Conservation (phyloP, 2,888 invertebrate genomes). For the Leucoma salicis region DNA sequence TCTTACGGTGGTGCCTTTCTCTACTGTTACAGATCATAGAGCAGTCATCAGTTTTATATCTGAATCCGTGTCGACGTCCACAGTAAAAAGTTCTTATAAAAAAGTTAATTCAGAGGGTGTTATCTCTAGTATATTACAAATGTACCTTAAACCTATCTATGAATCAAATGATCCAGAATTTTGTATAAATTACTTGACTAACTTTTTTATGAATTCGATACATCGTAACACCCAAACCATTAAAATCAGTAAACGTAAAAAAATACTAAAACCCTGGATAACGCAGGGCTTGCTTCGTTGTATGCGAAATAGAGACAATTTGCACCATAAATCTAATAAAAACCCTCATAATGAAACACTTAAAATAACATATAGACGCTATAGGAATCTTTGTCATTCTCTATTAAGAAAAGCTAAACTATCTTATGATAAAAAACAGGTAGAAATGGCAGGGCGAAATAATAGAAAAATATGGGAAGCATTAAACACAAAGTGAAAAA, state of each 20-base stretch:
- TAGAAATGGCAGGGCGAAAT: background rate
- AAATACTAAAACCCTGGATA: background rate
- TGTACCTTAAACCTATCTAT: too few relatives aligned
- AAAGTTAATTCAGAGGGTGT: too few relatives aligned
- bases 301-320: background rate
- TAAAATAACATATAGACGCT: background rate
- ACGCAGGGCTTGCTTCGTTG: background rate
- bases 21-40: background rate
- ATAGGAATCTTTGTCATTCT: background rate
- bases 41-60: background rate
- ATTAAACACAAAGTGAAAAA: too few relatives aligned
- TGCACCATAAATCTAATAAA: background rate
- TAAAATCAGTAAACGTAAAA: background rate
- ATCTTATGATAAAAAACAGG: background rate
- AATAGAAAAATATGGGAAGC: background rate
- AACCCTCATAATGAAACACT: background rate
- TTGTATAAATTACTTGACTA: background rate
- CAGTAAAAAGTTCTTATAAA: background rate
- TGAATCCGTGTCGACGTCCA: background rate
- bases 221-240: too few relatives aligned
- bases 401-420: background rate
- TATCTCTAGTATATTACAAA: too few relatives aligned
- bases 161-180: background rate
- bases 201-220: too few relatives aligned
- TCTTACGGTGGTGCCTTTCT: background rate